Evolutionary conservation across 2,888 invertebrate species (phyloP).

Genomic region (Pterobdella sp.): DNA sequence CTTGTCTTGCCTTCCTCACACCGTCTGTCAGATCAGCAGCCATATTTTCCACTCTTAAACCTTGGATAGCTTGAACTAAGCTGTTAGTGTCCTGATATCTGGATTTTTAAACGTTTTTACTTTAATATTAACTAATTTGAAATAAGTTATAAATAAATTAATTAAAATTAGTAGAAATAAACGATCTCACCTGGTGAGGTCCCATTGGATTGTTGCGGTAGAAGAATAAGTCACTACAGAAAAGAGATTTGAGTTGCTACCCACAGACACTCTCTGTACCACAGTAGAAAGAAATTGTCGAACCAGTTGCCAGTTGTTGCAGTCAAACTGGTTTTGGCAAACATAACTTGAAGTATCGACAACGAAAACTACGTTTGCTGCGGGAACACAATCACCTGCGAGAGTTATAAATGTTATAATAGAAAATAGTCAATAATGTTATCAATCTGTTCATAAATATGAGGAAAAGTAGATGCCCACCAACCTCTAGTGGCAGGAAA

Average conservation of each 20-base stretch:
- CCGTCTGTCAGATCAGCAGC: neutral
- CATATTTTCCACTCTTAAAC: neutral
- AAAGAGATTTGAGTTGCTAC: neutral
- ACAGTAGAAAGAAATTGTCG: too few relatives aligned
- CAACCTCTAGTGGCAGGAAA: too few relatives aligned
- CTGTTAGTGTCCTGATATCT: neutral
- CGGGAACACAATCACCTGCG: neutral
- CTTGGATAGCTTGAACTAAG: neutral
- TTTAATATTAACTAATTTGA: too few relatives aligned
- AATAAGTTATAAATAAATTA: too few relatives aligned
- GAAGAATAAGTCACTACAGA: neutral
- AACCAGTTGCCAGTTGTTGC: neutral
- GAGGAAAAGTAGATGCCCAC: neutral
- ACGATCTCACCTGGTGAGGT: neutral
- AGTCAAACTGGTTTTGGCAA: neutral
- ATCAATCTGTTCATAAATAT: neutral
- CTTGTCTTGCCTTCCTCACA: neutral
- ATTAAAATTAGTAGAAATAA: neutral
- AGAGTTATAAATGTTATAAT: neutral
- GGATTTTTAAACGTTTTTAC: too few relatives aligned
- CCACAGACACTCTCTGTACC: neutral
- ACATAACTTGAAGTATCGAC: neutral
- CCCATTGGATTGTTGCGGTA: neutral
- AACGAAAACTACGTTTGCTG: slow-evolving; percentile 3
- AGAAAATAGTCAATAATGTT: neutral